phyloP scores from a whole-genome alignment of 2,113 vertebrate genomes.

The Girardinichthys multiradiatus region DNA sequence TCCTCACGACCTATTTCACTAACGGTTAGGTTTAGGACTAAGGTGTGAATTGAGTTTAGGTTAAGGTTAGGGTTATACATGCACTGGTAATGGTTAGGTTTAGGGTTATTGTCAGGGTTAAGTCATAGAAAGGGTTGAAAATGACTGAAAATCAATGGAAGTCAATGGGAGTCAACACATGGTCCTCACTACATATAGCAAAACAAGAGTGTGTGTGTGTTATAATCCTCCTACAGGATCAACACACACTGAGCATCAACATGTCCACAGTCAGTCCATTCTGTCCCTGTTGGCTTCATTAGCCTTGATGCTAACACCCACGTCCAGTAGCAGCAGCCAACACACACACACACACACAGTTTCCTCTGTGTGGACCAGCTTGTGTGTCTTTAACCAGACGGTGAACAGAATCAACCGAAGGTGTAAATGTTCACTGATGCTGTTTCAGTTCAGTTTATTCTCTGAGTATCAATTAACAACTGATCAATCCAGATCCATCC shows the following conservation, averaged over 20 bases:
- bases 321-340: slow-evolving; percentile 37
- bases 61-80: no score
- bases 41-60: no score
- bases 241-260: slow-evolving; percentile 40
- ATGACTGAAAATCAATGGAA: no score
- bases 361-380: slow-evolving; percentile 5
- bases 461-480: background rate
- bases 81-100: no score
- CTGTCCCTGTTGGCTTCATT: slow-evolving; percentile 72
- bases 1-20: no score
- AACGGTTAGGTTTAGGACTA: no score
- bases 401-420: background rate
- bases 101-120: no score
- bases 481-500: no score
- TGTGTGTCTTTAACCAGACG: slow-evolving; percentile 17
- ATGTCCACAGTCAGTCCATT: slow-evolving; percentile 56
- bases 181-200: no score
- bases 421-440: background rate
- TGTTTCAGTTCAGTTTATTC: background rate
- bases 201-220: no score
- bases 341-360: slow-evolving; percentile 11
- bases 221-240: slow-evolving; percentile 49
- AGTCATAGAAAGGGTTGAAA: no score
- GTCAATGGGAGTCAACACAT: no score
- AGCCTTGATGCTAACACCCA: slow-evolving; percentile 61